phyloP scores from a whole-genome alignment of 2,888 invertebrate genomes.

The Lampropteryx suffumata region DNA sequence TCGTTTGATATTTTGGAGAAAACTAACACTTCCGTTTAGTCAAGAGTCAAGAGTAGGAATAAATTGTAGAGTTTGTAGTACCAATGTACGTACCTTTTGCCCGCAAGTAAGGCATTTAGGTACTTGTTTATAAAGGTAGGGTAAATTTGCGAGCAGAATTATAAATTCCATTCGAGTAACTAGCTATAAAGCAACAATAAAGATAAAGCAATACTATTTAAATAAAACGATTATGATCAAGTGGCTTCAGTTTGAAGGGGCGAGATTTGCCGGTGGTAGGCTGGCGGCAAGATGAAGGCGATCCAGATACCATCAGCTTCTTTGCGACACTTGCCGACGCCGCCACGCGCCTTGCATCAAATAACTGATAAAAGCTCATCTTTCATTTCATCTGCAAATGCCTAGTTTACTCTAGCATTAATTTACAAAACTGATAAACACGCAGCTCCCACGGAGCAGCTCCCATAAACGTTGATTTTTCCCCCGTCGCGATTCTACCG shows the following conservation, averaged over 20 bases:
- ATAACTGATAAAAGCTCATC: constrained; percentile 69
- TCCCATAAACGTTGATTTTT: constrained; percentile 29
- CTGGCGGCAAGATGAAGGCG: constrained; percentile 72
- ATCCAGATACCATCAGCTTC: constrained; percentile 61
- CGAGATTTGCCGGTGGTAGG: constrained; percentile 51
- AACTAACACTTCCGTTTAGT: neutral
- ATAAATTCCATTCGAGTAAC: constrained; percentile 35
- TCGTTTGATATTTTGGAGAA: neutral
- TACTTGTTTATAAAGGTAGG: neutral
- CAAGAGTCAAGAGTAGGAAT: too few species aligned
- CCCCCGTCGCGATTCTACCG: constrained; percentile 24
- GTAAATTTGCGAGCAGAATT: constrained; percentile 16
- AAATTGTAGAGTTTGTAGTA: too few species aligned
- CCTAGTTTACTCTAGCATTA: constrained; percentile 34
- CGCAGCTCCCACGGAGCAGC: constrained; percentile 28
- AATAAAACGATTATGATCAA: constrained; percentile 62
- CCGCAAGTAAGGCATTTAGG: too few species aligned
- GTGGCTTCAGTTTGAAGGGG: constrained; percentile 53
- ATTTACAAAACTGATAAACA: constrained; percentile 25
- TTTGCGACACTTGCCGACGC: constrained; percentile 66
- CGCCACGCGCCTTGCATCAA: constrained; percentile 70
- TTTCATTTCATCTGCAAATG: constrained; percentile 66
- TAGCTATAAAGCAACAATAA: constrained; percentile 41
- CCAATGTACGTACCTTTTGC: too few species aligned
- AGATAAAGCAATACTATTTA: constrained; percentile 61